phyloP scores from a whole-genome alignment of 23 tunicate genomes.

The Trididemnum nubilum region DNA sequence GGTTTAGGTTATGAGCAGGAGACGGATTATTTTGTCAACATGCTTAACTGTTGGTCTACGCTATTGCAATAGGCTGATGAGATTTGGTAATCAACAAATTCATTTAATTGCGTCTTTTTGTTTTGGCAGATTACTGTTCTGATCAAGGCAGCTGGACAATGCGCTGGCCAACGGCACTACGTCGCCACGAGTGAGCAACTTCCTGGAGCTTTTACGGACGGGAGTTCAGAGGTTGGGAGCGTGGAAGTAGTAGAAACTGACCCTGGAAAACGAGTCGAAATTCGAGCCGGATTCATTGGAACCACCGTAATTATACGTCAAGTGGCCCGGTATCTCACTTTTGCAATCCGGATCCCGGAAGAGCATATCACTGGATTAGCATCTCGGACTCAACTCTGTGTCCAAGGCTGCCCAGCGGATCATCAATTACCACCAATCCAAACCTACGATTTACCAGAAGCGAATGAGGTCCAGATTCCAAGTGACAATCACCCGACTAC shows the following conservation, averaged over 20 bases:
- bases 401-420: conserved; percentile 56
- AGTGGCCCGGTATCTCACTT: conserved; percentile 65
- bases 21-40: no score
- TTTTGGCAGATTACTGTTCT: conserved; percentile 85
- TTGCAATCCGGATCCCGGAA: conserved; percentile 81
- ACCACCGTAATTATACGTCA: conserved; percentile 77
- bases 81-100: background rate
- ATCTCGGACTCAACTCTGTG: conserved; percentile 64
- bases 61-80: background rate
- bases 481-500: background rate
- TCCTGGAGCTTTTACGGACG: conserved; percentile 70
- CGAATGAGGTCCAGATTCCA: background rate
- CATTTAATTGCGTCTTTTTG: no score
- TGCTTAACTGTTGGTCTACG: no score
- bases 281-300: conserved; percentile 56
- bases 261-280: conserved; percentile 51
- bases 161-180: conserved; percentile 61
- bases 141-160: conserved; percentile 59
- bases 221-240: conserved; percentile 50
- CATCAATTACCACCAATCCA: conserved; percentile 25
- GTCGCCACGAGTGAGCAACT: conserved; percentile 43
- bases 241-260: conserved; percentile 41
- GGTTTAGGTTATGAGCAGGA: no score
- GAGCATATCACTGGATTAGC: conserved; percentile 43
- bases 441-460: background rate